Evolutionary conservation across 2,797 vertebrate species (phyloP).

Genomic region (Megalops cyprinoides): DNA sequence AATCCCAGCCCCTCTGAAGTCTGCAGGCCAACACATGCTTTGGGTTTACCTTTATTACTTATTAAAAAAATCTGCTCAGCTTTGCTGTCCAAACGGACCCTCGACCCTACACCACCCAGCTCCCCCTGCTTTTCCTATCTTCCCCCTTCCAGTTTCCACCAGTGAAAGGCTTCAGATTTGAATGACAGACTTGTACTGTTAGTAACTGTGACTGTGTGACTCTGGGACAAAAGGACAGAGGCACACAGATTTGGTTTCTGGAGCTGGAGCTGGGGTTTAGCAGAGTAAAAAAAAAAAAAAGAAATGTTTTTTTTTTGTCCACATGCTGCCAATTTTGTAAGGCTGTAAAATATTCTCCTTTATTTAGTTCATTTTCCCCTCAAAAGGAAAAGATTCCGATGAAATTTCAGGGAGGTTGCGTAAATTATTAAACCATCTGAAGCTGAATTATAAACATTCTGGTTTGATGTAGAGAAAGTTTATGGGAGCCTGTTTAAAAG

Average conservation of each 20-base stretch:
- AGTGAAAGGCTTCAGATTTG: not conserved
- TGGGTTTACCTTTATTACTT: slow-evolving; percentile 46
- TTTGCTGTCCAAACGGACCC: slow-evolving; percentile 42
- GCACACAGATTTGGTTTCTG: too few species aligned
- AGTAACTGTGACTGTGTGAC: not conserved
- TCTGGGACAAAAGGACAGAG: too few species aligned
- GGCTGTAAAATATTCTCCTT: slow-evolving; percentile 52
- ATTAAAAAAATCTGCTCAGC: slow-evolving; percentile 37
- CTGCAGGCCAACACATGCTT: slow-evolving; percentile 42
- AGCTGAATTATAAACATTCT: slow-evolving; percentile 53
- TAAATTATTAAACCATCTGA: slow-evolving; percentile 55
- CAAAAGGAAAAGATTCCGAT: slow-evolving; percentile 27
- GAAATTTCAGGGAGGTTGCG: slow-evolving; percentile 45
- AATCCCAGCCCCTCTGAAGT: slow-evolving; percentile 6
- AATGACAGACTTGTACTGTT: not conserved
- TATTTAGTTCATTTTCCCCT: slow-evolving; percentile 35
- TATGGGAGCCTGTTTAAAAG: not conserved
- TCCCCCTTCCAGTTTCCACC: not conserved
- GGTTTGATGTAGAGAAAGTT: slow-evolving; percentile 5
- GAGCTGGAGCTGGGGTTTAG: too few species aligned
- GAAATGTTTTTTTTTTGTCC: slow-evolving; percentile 50
- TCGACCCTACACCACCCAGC: slow-evolving; percentile 23
- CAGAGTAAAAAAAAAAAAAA: slow-evolving; percentile 26
- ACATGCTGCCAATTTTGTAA: slow-evolving; percentile 54
- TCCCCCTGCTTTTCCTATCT: slow-evolving; percentile 32